Evolutionary conservation across 1,140 invertebrate species (phyloP), one percentile per base, ranked within the genome.

Genomic region (Drosophila nigromelanica): DNA sequence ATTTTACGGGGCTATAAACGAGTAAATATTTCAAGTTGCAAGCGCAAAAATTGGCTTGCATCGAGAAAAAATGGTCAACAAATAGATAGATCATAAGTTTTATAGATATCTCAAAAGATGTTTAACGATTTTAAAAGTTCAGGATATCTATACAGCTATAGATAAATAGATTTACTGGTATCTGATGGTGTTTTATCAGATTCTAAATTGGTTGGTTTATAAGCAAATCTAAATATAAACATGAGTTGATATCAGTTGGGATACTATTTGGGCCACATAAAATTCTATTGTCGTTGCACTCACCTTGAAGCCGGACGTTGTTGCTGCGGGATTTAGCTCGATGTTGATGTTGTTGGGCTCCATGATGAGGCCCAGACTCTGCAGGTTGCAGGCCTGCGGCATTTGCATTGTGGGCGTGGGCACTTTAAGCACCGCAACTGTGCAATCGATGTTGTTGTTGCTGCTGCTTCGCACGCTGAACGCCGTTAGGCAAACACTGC

Each of bases 301-400:
- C 8, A 86, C 82, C 78, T 89, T 89, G 3, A 82, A 68, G 15
- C 47, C 76, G 10, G 81, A 30, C 7, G 43, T 64, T 5, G 60
- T 66, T 45, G 78, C 82, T 37, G 82, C 82, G 35, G 82, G 82
- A 73, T 87, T 87, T 1, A 87, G 67, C 43, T 87, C 82, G 5
- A 87, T 79, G 24, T 87, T 87, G 6, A 87, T 87, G 35, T 89
- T 89, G 27, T 89, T 87, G 4, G 82, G 83, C 72, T 87, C 82
- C 82, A 87, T 87, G n/a, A 87, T 82, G 37, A 87, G 75, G 10
- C 82, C 82, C 10, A 87, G 66, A 15, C 83, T 89, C 58, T 89
- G 85, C 6, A 89, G 60, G 39, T 89, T 80, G 52, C 79, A 83
- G 21, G 66, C 66, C 70, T 89, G 67, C 15, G 83, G 83, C 85